These are phyloP conservation scores for Magallana gigas DNA, from an alignment of 1,140 invertebrate genomes.

Conservation along the genomic window DNA sequence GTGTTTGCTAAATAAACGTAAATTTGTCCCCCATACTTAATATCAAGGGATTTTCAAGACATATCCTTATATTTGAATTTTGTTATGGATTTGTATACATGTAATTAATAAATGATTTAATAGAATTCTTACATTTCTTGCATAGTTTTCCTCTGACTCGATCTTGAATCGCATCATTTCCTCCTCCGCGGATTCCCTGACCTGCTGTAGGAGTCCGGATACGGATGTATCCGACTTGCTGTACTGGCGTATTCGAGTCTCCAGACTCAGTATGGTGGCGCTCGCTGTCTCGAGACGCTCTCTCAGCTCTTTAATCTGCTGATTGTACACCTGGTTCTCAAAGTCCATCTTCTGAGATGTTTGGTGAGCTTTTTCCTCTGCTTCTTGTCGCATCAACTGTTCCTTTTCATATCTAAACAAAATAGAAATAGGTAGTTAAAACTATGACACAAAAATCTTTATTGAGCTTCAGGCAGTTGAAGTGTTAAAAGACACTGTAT, in stretches of 20 bases:
- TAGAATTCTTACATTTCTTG: slow-evolving; percentile 64
- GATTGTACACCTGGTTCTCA: slow-evolving; percentile 63
- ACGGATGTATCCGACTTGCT: slow-evolving; percentile 62
- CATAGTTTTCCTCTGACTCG: slow-evolving; percentile 69
- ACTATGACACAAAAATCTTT: no score
- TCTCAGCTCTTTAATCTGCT: slow-evolving; percentile 63
- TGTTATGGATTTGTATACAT: no score
- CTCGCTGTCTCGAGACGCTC: slow-evolving; percentile 64
- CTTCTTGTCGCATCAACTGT: slow-evolving; percentile 62
- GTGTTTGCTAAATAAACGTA: no score
- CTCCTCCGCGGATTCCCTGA: slow-evolving; percentile 66
- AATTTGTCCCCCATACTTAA: no score
- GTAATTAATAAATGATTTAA: no score
- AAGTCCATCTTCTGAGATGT: slow-evolving; percentile 67
- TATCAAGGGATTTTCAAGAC: no score
- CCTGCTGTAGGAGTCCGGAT: slow-evolving; percentile 64
- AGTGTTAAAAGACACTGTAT: no score
- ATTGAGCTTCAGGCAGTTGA: no score
- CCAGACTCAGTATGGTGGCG: slow-evolving; percentile 69
- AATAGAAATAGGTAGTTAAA: not conserved
- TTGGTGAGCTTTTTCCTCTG: slow-evolving; percentile 66
- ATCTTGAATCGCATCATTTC: slow-evolving; percentile 68
- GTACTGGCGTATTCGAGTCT: slow-evolving; percentile 65
- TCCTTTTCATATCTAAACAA: slow-evolving; percentile 70
- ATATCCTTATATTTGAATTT: no score